Evolutionary conservation across 1,140 invertebrate genomes (phyloP).

Genomic region (Araneus ventricosus): DNA sequence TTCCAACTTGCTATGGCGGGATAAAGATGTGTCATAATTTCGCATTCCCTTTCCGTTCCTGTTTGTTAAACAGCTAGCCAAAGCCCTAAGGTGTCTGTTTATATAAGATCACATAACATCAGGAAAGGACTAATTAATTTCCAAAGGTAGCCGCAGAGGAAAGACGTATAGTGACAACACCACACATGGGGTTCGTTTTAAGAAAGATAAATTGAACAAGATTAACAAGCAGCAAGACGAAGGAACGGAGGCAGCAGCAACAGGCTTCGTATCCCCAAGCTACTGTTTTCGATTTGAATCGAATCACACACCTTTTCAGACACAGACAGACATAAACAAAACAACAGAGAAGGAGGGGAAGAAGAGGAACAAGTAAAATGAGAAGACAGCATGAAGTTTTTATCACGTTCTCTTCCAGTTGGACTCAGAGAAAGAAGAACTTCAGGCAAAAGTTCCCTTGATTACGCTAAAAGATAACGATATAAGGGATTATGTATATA

Average conservation of each 20-base stretch:
- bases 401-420: background rate
- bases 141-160: background rate
- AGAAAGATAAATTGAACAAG: background rate
- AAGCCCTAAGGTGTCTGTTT: background rate
- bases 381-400: constrained; percentile 6
- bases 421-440: background rate
- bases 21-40: too few species aligned
- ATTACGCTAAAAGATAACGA: background rate
- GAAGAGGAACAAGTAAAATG: background rate
- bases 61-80: background rate
- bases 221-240: background rate
- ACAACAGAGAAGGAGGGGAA: background rate
- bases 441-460: background rate
- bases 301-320: constrained; percentile 3
- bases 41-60: too few species aligned
- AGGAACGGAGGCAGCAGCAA: background rate
- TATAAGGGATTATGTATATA: background rate
- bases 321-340: constrained; percentile 13
- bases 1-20: too few species aligned
- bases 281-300: background rate
- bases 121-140: background rate
- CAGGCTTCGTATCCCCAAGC: background rate
- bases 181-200: background rate
- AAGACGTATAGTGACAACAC: background rate
- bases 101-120: background rate